phyloP scores from a whole-genome alignment of 2,113 vertebrate species.

The Eptatretus burgeri region DNA sequence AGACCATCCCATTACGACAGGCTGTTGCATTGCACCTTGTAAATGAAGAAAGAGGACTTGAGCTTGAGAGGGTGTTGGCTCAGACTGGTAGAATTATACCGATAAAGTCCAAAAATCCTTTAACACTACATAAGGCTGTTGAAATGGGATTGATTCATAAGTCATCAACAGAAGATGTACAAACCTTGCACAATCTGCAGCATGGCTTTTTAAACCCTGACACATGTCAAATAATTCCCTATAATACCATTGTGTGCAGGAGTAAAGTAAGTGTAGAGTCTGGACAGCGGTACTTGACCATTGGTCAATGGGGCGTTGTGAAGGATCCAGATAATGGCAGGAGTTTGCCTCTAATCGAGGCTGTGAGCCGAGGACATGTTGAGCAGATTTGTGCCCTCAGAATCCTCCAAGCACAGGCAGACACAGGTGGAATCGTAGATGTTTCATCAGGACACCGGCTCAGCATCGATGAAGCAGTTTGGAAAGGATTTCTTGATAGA shows the following conservation, averaged over 20 bases:
- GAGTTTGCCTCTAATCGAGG: slow-evolving; percentile 20
- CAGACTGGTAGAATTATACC: slow-evolving; percentile 17
- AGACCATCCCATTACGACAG: slow-evolving; percentile 18
- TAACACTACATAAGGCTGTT: slow-evolving; percentile 25
- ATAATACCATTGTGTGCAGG: slow-evolving; percentile 40
- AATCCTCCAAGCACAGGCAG: slow-evolving; percentile 40
- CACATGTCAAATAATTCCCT: slow-evolving; percentile 27
- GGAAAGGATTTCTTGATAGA: slow-evolving; percentile 24
- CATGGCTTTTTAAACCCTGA: slow-evolving; percentile 32
- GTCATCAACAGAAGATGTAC: slow-evolving; percentile 14
- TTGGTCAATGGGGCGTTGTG: slow-evolving; percentile 33
- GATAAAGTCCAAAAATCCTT: slow-evolving; percentile 17
- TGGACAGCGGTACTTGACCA: slow-evolving; percentile 48
- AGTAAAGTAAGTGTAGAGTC: slow-evolving; percentile 53
- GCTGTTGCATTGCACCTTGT: slow-evolving; percentile 16
- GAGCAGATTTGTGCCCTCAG: slow-evolving; percentile 26
- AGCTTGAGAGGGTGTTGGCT: slow-evolving; percentile 21
- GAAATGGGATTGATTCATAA: slow-evolving; percentile 23
- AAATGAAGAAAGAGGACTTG: slow-evolving; percentile 14
- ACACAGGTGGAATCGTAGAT: slow-evolving; percentile 37
- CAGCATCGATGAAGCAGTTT: slow-evolving; percentile 23
- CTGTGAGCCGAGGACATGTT: slow-evolving; percentile 21
- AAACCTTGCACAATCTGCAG: slow-evolving; percentile 17
- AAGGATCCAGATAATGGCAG: slow-evolving; percentile 15
- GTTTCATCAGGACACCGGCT: slow-evolving; percentile 24